Evolutionary conservation across 2,888 invertebrate genomes (phyloP).

Genomic region (Andrena fulva): DNA sequence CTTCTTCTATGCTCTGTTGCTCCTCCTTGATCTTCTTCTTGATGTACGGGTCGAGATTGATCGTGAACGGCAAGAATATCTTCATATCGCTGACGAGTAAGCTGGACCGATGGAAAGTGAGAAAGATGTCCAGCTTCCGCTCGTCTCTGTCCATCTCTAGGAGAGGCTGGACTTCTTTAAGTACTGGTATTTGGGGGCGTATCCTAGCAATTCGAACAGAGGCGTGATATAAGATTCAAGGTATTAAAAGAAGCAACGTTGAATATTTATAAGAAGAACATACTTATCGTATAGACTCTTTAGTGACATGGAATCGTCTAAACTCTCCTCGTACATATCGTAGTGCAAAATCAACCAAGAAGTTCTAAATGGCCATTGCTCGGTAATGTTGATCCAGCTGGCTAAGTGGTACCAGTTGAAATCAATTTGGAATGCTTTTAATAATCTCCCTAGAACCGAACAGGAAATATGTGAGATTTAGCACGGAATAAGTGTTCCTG

Average conservation of each 20-base stretch:
- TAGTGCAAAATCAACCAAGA: conserved; percentile 99
- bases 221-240: neutral
- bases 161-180: conserved; percentile 95
- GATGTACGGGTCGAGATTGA: conserved; percentile 98
- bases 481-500: neutral
- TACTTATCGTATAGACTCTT: conserved; percentile 97
- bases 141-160: conserved; percentile 97
- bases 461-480: neutral
- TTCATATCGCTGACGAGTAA: conserved; percentile 95
- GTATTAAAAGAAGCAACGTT: neutral
- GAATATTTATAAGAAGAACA: conserved; percentile 76
- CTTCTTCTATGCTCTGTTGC: conserved; percentile 89
- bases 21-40: conserved; percentile 98
- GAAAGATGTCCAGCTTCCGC: conserved; percentile 96
- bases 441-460: conserved; percentile 91
- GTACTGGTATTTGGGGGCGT: conserved; percentile 91
- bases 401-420: conserved; percentile 99
- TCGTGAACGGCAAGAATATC: conserved; percentile 98
- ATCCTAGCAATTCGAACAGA: conserved; percentile 87
- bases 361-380: conserved; percentile 99
- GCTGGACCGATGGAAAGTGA: conserved; percentile 94
- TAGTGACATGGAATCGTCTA: conserved; percentile 94
- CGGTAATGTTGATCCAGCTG: conserved; percentile 99
- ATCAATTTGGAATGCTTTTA: conserved; percentile 99
- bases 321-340: conserved; percentile 94